These are phyloP conservation scores for Phasia obesa DNA, from an alignment of 2,888 invertebrate genomes.

Conservation along the genomic window DNA sequence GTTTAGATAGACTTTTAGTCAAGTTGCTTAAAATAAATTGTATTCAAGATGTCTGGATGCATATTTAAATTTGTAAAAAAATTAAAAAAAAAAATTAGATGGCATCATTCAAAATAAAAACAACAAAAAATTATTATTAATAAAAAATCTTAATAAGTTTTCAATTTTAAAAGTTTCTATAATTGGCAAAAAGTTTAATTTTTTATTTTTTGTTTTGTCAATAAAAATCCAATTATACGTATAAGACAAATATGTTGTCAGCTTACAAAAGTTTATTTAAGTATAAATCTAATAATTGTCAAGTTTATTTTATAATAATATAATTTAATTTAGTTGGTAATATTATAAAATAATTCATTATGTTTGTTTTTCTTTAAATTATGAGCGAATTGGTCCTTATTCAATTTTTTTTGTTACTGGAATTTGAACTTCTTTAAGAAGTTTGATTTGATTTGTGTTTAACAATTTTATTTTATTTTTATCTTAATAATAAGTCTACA, in stretches of 20 bases:
- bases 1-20: constrained; percentile 60
- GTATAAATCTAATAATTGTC: constrained; percentile 60
- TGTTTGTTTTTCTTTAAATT: constrained; percentile 49
- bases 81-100: constrained; percentile 2
- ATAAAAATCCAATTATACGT: constrained; percentile 42
- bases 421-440: constrained; percentile 71
- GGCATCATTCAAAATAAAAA: constrained; percentile 1
- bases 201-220: neutral
- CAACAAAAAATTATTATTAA: neutral
- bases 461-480: constrained; percentile 43
- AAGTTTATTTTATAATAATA: constrained; percentile 27
- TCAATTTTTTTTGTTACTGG: constrained; percentile 65
- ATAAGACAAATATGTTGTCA: constrained; percentile 43
- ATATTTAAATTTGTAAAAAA: neutral
- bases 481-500: constrained; percentile 43
- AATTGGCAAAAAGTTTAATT: constrained; percentile 42
- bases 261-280: constrained; percentile 50
- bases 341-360: constrained; percentile 35
- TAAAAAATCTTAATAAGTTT: constrained; percentile 2
- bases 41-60: neutral
- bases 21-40: constrained; percentile 49
- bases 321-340: constrained; percentile 46
- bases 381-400: constrained; percentile 73
- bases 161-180: constrained; percentile 26
- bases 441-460: constrained; percentile 62